phyloP scores from a whole-genome alignment of 2,888 invertebrate species.

The Acanthosoma haemorrhoidale region DNA sequence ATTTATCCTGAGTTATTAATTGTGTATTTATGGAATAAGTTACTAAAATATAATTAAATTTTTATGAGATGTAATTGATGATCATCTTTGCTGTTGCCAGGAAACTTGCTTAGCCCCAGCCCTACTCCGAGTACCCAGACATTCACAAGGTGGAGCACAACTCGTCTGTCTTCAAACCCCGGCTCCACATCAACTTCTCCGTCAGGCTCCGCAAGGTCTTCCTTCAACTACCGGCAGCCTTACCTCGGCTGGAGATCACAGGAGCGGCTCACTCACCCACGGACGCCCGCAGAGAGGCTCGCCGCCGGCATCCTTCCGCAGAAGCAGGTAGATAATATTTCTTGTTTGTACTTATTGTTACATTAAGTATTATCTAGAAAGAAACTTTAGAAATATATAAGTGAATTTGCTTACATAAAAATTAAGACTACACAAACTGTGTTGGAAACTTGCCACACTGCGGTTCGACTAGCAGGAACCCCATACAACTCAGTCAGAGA shows the following conservation, averaged over 20 bases:
- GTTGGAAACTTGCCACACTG: no score
- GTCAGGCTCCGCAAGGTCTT: constrained; percentile 61
- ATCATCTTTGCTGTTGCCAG: no score
- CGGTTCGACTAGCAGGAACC: no score
- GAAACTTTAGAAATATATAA: no score
- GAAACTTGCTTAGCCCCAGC: constrained; percentile 48
- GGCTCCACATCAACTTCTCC: constrained; percentile 57
- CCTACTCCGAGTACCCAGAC: constrained; percentile 48
- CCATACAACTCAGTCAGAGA: no score
- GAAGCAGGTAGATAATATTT: constrained; percentile 44
- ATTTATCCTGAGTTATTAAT: no score
- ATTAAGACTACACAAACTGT: no score
- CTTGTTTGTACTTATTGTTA: no score
- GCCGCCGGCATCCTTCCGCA: constrained; percentile 50
- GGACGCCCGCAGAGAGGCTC: constrained; percentile 78
- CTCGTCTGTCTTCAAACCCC: constrained; percentile 49
- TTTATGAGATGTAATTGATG: neutral
- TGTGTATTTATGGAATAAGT: neutral
- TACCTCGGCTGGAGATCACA: constrained; percentile 87
- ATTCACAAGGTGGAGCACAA: constrained; percentile 52
- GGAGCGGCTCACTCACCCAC: constrained; percentile 70
- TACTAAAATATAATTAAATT: neutral
- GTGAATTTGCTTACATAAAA: no score
- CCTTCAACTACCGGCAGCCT: constrained; percentile 78
- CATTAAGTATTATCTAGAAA: no score